Percentiles rank a stretch among this genome's conserved stretches.
Conservation (phyloP, 2,888 invertebrate genomes). For the Pristionchus entomophagus region DNA sequence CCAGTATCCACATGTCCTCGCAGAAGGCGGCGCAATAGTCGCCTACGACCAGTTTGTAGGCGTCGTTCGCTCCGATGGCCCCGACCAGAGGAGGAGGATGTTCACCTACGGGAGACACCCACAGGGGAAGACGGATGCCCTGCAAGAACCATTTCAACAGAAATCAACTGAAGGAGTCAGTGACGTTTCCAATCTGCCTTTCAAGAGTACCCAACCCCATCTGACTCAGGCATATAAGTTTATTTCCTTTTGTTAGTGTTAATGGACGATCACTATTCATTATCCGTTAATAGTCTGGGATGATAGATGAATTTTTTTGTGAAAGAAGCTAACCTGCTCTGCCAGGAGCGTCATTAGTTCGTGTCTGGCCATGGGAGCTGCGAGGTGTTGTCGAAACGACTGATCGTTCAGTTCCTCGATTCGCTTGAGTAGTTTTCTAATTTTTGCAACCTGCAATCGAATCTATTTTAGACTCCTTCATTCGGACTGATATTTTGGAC, state of each 20-base stretch:
- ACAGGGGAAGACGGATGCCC: slow-evolving; percentile 83
- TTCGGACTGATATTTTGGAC: too few species aligned
- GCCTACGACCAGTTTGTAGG: slow-evolving; percentile 80
- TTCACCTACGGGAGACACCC: slow-evolving; percentile 84
- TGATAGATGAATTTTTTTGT: too few species aligned
- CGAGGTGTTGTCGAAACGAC: slow-evolving; percentile 48
- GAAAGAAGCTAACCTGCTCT: slow-evolving; percentile 85
- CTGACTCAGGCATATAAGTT: too few species aligned
- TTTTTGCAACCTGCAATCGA: not conserved
- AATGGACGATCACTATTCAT: too few species aligned
- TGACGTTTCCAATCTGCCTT: too few species aligned
- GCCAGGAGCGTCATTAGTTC: slow-evolving; percentile 95
- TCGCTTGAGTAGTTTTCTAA: not conserved
- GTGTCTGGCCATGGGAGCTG: slow-evolving; percentile 87
- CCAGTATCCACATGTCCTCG: slow-evolving; percentile 92
- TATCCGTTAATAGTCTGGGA: too few species aligned
- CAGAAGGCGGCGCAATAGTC: slow-evolving; percentile 96
- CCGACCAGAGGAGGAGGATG: slow-evolving; percentile 89
- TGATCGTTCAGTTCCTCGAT: slow-evolving; percentile 32
- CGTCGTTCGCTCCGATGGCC: slow-evolving; percentile 77
- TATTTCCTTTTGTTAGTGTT: too few species aligned
- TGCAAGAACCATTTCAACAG: too few species aligned
- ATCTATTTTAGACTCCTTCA: too few species aligned
- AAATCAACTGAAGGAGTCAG: too few species aligned
- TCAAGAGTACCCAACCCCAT: too few species aligned